Percentiles rank a stretch among this genome's conserved stretches.
phyloP scores from a whole-genome alignment of 2,797 vertebrate species.

The Oceanodroma leucorhoa region DNA sequence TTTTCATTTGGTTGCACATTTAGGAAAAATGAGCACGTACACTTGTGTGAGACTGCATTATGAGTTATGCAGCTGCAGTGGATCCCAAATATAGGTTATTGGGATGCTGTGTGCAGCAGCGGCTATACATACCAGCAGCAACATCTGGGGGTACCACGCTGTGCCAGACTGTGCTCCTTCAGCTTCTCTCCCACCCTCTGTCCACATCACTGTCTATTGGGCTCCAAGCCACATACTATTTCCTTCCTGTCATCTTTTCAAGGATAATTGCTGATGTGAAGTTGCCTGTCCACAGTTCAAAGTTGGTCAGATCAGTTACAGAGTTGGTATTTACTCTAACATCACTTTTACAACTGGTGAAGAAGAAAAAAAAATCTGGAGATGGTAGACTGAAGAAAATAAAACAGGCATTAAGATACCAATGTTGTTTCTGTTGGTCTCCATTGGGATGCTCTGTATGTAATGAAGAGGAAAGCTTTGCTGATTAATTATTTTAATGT shows the following conservation, averaged over 20 bases:
- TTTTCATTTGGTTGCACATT: not conserved
- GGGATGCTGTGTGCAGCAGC: not conserved
- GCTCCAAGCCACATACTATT: not conserved
- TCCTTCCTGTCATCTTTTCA: not conserved
- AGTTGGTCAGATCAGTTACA: not conserved
- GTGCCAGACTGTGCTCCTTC: not conserved
- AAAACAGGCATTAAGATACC: not conserved
- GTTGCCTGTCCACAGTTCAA: not conserved
- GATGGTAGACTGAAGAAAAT: not conserved
- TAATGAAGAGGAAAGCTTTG: not conserved
- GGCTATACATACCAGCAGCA: not conserved
- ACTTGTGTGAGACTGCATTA: not conserved
- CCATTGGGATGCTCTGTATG: not conserved
- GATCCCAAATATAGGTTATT: not conserved
- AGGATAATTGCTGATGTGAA: not conserved
- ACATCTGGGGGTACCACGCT: not conserved
- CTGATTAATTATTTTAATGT: not conserved
- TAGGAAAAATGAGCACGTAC: not conserved
- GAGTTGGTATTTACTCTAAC: not conserved
- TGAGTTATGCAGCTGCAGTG: not conserved
- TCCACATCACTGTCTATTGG: rapidly evolving
- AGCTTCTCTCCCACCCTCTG: not conserved
- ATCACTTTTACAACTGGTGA: not conserved
- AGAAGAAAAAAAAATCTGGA: not conserved
- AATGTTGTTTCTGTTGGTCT: not conserved